Evolutionary conservation across 2,888 invertebrate genomes (phyloP), one percentile per base, ranked within the genome.

Genomic region (Sisyra terminalis): DNA sequence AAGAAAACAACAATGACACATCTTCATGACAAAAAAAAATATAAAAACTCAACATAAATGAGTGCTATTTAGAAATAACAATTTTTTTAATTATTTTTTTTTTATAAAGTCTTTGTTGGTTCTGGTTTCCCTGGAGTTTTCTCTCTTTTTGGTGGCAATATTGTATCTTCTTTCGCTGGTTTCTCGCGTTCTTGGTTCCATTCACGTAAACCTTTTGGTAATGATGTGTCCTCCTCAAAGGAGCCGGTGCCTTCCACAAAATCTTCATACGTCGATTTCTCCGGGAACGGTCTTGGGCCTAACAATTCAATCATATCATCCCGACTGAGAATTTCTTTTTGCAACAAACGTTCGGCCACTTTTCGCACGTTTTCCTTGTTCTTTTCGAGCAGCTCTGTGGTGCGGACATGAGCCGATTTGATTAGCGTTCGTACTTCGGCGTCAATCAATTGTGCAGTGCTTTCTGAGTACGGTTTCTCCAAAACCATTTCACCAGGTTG

Each of bases 181-280:
- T 70, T 70, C 13, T 55, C 52, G 42, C 57, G 60, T 44, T 78
- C 74, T 56, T 80, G 81, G 57, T 98, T 97, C 97, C 97, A 98
- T 54, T 84, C 83, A 58, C 90, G 83, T 17, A 98, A 70, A 43
- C 97, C 97, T 64, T 92, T 88, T 0, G 98, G 98, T 51, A 98
- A 69, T 1, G 78, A 65, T 0, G 94, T 94, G 55, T 98, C 89
- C 63, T 99, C 98, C 49, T 98, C 98, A 53, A 97, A 78, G 1
- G 96, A 94, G 2, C 97, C 97, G 0, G 93, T 94, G 2, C 93
- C 94, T 64, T 93, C 96, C 0, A 99, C 98, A 63, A 99, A 98
- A 58, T 99, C 89, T 63, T 99, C 98, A 56, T 99, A 99, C 8
- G 97, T 97, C 10, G 96, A 93, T 67, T 97, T 97, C 63, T 99